These are phyloP conservation scores for Sander vitreus DNA, from an alignment of 2,113 vertebrate genomes.

Conservation along the genomic window DNA sequence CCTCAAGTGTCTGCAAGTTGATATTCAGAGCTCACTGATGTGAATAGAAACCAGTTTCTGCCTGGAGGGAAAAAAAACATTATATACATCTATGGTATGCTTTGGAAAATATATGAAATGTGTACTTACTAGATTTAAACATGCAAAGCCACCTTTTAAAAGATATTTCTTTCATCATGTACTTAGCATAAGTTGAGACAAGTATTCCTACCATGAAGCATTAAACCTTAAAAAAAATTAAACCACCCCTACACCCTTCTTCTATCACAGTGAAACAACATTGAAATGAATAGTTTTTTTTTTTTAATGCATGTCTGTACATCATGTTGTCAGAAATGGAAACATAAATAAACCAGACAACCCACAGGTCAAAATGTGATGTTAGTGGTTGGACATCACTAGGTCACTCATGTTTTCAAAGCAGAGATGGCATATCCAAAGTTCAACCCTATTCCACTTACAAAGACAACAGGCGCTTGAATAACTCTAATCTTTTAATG, in stretches of 20 bases:
- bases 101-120: not conserved
- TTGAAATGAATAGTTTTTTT: not conserved
- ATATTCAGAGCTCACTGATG: not conserved
- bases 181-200: not conserved
- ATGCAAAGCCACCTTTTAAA: not conserved
- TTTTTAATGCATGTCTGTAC: slow-evolving; percentile 22
- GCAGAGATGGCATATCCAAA: slow-evolving; percentile 19
- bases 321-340: slow-evolving; percentile 34
- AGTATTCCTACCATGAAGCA: not conserved
- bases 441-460: slow-evolving; percentile 16
- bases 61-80: not conserved
- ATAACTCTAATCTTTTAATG: slow-evolving; percentile 52
- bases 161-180: not conserved
- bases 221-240: not conserved
- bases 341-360: slow-evolving; percentile 53
- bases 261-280: slow-evolving; percentile 37
- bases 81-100: not conserved
- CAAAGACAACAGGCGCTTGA: not conserved
- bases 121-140: not conserved
- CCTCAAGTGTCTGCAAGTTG: not conserved
- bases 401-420: slow-evolving; percentile 25
- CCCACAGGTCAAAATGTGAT: slow-evolving; percentile 27
- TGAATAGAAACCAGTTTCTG: not conserved
- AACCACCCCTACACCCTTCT: not conserved
- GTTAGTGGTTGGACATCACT: slow-evolving; percentile 19